These are phyloP conservation scores for Drosophila cognata DNA, from an alignment of 2,888 invertebrate species.

Conservation along the genomic window DNA sequence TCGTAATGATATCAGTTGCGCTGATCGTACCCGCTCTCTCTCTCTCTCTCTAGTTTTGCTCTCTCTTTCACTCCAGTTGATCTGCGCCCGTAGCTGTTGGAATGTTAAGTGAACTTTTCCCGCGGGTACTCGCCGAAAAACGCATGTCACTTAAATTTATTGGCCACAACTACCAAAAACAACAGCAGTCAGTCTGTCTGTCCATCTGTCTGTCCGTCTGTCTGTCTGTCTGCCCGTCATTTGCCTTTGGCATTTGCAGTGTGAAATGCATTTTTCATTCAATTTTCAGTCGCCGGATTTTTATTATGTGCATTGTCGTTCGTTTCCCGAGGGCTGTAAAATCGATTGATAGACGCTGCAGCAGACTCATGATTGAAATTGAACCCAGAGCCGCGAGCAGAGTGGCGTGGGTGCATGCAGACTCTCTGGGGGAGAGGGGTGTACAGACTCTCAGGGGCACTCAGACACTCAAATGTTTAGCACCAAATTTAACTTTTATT, in stretches of 20 bases:
- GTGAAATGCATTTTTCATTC: conserved; percentile 79
- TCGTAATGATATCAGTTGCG: conserved; percentile 74
- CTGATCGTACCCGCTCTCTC: conserved; percentile 43
- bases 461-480: conserved; percentile 61
- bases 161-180: conserved; percentile 68
- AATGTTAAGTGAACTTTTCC: conserved; percentile 76
- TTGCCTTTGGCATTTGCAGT: conserved; percentile 45
- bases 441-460: background rate
- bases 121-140: conserved; percentile 80
- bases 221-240: conserved; percentile 22
- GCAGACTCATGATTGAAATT: conserved; percentile 74
- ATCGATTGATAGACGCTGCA: conserved; percentile 72
- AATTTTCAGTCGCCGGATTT: conserved; percentile 66
- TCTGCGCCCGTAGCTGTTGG: conserved; percentile 67
- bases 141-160: conserved; percentile 81
- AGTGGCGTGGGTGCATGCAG: conserved; percentile 31
- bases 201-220: background rate
- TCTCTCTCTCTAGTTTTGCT: background rate
- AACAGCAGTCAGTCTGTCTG: conserved; percentile 14
- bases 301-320: conserved; percentile 55
- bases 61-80: background rate
- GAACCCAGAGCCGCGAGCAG: conserved; percentile 27
- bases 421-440: background rate
- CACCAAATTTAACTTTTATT: conserved; percentile 56
- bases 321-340: conserved; percentile 64